Evolutionary conservation across 2,113 vertebrate species (phyloP), one percentile per base, ranked within the genome.

Genomic region (Gila orcuttii): DNA sequence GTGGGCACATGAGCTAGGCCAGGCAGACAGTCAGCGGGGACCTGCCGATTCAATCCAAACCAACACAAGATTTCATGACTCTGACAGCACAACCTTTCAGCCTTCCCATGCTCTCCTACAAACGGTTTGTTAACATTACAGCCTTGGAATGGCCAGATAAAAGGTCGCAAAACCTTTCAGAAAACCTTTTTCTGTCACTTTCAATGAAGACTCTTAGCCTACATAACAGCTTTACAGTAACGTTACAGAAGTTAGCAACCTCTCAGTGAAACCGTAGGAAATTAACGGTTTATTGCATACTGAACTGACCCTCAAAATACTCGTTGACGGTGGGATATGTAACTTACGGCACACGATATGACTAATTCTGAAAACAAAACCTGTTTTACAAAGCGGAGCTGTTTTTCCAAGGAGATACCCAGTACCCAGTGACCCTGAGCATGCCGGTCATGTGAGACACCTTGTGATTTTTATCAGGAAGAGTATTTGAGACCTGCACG

Each of bases 381-480:
- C 28, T 31, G 79, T 64, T 86, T 86, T 62, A 52, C 66, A 60
- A 31, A 66, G 66, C 19, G 1, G 31, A 52, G 31, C 33, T 42
- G 31, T 52, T 84, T 84, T 75, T 84, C 55, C 17, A 62, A 86
- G 74, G 33, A 33, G 66, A 36, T 45, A 52, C 74, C 28, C 83
- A 77, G 45, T 45, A 52, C 74, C 28, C 83, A 77, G 45, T 79
- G 60, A 79, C 62, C 62, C 8, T 19, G 39, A 69, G 25, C 39
- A 12, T 55, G 45, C 78, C 47, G 21, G 4, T 69, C 77, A 79
- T 81, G 50, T 86, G 85, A 86, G 60, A 19, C 69, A 55, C 77
- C 66, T 60, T 81, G 78, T 86, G 77, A 86, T 74, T 62, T 73
- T 74, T 62, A 82, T 81, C 77, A 73, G 66, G 1, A 69, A 42